Conservation (phyloP, 2,888 invertebrate species). For the Orgyia antiqua region DNA sequence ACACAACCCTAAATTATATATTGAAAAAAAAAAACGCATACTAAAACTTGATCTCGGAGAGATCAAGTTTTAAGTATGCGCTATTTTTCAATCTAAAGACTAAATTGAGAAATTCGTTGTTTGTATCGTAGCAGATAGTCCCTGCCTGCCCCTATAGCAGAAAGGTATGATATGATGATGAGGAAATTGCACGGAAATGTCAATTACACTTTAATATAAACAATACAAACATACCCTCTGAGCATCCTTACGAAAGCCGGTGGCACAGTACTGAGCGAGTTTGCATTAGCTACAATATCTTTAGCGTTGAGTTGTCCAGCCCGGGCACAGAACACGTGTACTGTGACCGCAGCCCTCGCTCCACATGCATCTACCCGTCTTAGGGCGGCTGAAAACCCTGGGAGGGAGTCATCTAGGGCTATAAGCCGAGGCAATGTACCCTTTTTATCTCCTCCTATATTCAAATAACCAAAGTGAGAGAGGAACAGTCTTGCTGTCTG, state of each 20-base stretch:
- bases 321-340: conserved; percentile 95
- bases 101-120: too few relatives aligned
- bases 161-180: too few relatives aligned
- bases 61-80: too few relatives aligned
- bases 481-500: conserved; percentile 96
- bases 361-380: conserved; percentile 91
- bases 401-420: conserved; percentile 82
- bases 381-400: conserved; percentile 88
- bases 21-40: too few relatives aligned
- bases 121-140: too few relatives aligned
- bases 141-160: too few relatives aligned
- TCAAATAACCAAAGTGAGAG: conserved; percentile 96
- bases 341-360: conserved; percentile 92
- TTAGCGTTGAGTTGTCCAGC: conserved; percentile 87
- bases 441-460: conserved; percentile 74
- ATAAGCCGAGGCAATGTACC: conserved; percentile 71
- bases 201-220: too few relatives aligned
- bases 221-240: too few relatives aligned
- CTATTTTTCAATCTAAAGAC: too few relatives aligned
- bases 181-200: too few relatives aligned
- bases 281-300: conserved; percentile 90
- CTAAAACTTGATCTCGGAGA: too few relatives aligned
- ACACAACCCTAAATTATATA: too few relatives aligned
- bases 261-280: conserved; percentile 81
- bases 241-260: conserved; percentile 71